Evolutionary conservation across 2,888 invertebrate genomes (phyloP), one percentile per base, ranked within the genome.

Genomic region (Eilema depressum): DNA sequence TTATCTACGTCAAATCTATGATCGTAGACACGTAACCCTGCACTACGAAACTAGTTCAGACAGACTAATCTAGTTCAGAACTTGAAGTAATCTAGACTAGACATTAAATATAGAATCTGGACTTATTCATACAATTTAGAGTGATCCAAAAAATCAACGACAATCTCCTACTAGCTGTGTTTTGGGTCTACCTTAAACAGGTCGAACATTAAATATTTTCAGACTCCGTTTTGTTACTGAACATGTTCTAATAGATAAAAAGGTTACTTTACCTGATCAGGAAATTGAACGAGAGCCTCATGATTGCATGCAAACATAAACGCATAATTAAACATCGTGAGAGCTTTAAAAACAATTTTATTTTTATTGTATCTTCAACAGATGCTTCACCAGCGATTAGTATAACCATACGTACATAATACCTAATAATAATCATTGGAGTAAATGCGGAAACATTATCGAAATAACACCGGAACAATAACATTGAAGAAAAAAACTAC

Each of bases 381-480:
- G 57, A 59, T 14, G 14, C 26, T 41, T 30, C n/a, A 56, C 5
- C 17, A 8, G 53, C n/a, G n/a, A n/a, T 53, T 33, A 23, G 17
- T 17, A 25, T 25, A 33, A 23, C 33, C 28, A 30, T 14, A 26
- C 30, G 14, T 23, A 65, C 56, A 56, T 17, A 56, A 65, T 23
- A 61, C 28, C 47, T 59, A 26, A 47, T 41, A 8, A 41, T 66
- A 33, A 41, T 28, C 5, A 60, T 60, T 33, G 37, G 3, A 23
- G 23, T 23, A 63, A 23, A 33, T 60, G 63, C 72, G 79, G 81
- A 79, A 75, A 69, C 57, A 70, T 56, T 20, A 23, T 62, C 68
- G 71, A 70, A 77, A 82, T 81, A 73, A 82, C 75, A 76, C 77
- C 71, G 71, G 79, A 79, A 81, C 71, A 74, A 71, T 60, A 76